Base-by-base conservation (phyloP, 2,888 invertebrate species). In the Agrochola lychnidis region DNA sequence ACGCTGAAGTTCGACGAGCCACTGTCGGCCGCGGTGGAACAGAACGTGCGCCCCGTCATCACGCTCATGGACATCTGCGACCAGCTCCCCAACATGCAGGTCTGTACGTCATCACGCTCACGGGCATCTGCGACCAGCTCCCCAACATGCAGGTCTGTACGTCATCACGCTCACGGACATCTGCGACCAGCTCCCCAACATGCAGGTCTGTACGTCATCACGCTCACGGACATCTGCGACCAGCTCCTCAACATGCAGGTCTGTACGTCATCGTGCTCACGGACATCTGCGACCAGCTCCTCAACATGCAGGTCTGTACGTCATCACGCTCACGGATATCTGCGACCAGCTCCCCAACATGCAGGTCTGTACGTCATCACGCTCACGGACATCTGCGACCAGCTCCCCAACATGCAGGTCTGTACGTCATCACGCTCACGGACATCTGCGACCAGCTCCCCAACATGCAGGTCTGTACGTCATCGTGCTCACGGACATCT, bases 1-100 rank as follows among this genome's bases (percentile, higher is more conserved):
- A 98, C 98, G 0, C 97, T 98, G 61, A 98, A 98, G 93, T 98
- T 98, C 91, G 98, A 98, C 92, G 98, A 98, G 93, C 97, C 97
- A 0, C 97, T 98, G 69, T 97, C 97, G 91, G 94, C 97, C 36
- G 98, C 98, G 0, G 97, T 98, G 10, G 97, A 97, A 79, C 98
- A 98, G 97, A 98, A 98, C 93, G 97, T 98, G 78, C 94, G 97
- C 48, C 98, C 98, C 69, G 98, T 98, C 9, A 97, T 97, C 84
- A 96, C 97, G 51, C 95, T 98, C 74, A 95, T 98, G 90, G 97
- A 98, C 78, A 95, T 98, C 67, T 98, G 98, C 91, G 97, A 98
- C 90, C 95, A 97, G 74, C 97, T 98, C 95, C 97, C 97, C 56
- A 97, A 97, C 75, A 94, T 98, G 66, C 97, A 97, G 96, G 98